These are phyloP conservation scores for Pogona vitticeps DNA, from an alignment of 2,113 vertebrate genomes.

Conservation along the genomic window DNA sequence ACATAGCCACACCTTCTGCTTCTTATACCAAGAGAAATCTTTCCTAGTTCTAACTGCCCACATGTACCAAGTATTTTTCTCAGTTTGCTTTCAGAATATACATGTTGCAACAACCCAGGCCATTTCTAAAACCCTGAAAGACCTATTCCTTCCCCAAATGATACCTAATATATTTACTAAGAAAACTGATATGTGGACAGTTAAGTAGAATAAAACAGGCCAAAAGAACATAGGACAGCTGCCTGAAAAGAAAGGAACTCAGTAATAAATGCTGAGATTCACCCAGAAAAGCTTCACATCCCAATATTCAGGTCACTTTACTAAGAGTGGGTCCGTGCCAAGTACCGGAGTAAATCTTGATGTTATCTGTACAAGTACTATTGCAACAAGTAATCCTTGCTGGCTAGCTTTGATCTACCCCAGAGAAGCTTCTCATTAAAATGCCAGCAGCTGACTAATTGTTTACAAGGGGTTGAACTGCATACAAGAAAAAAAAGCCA, in stretches of 20 bases:
- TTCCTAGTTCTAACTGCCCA: not conserved
- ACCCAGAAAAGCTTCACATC: not conserved
- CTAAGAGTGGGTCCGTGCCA: not conserved
- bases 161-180: not conserved
- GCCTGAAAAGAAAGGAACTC: not conserved
- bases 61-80: not conserved
- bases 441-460: not conserved
- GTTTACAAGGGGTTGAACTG: constrained; percentile 26
- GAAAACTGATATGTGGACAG: not conserved
- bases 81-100: not conserved
- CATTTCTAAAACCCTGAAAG: not conserved
- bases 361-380: not conserved
- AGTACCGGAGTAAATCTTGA: not conserved
- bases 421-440: constrained; percentile 20
- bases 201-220: not conserved
- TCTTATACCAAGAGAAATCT: not conserved
- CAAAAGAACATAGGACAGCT: not conserved
- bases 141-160: not conserved
- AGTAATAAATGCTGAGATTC: not conserved
- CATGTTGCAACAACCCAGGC: not conserved
- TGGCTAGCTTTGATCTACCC: constrained; percentile 3
- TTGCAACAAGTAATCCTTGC: constrained; percentile 5
- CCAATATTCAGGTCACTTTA: not conserved
- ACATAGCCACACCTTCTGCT: not conserved
- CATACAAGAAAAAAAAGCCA: not conserved